A percentile compares a stretch with the other conserved stretches of the same genome.
Conservation (phyloP, 92 coral and sea anemone species). For the Parazoanthus darwini region DNA sequence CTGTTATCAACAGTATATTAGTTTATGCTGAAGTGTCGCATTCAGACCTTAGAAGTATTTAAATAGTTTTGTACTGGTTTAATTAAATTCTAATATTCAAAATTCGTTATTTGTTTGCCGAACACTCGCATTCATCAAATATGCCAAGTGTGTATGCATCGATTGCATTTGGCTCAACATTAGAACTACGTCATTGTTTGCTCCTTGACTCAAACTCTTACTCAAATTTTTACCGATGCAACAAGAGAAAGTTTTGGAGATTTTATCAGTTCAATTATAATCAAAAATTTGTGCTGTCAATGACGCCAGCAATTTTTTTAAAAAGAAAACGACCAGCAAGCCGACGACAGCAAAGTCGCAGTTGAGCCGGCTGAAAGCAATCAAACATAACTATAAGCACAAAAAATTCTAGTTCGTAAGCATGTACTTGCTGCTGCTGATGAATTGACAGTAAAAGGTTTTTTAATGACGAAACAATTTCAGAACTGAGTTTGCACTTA, state of each 20-base stretch:
- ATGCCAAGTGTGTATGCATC: not conserved
- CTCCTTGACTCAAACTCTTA: not conserved
- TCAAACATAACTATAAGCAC: no score
- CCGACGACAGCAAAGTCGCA: no score
- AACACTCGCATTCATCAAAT: not conserved
- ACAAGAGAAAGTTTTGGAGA: not conserved
- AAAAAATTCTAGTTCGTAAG: no score
- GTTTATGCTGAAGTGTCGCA: not conserved
- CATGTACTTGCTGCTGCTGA: no score
- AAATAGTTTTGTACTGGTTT: not conserved
- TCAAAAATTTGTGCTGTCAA: not conserved
- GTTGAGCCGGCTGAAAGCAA: no score
- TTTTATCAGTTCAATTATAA: no score
- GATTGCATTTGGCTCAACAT: not conserved
- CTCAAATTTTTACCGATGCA: not conserved
- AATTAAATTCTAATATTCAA: no score
- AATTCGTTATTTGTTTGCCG: not conserved
- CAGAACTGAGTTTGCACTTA: no score
- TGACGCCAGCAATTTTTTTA: not conserved
- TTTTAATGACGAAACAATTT: no score
- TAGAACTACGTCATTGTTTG: not conserved
- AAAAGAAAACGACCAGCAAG: no score
- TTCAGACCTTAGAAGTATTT: not conserved
- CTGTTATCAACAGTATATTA: not conserved
- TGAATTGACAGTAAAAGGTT: no score